Evolutionary conservation across 2,888 invertebrate species (phyloP).

Genomic region (Apodemia mormo): DNA sequence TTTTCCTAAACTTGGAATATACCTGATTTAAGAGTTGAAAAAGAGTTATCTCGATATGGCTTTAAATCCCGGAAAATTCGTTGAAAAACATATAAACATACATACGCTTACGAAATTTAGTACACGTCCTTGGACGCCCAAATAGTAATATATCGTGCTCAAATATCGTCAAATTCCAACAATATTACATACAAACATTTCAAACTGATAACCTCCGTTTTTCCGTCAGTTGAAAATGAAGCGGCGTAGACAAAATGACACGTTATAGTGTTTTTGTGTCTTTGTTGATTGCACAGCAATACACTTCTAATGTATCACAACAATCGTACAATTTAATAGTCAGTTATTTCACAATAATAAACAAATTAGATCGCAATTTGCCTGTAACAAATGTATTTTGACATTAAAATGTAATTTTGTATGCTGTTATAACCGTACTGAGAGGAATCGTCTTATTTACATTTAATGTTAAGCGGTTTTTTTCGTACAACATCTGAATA

Average conservation of each 20-base stretch:
- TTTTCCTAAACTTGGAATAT: no score
- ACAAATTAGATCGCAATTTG: slow-evolving; percentile 14
- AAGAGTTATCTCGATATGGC: no score
- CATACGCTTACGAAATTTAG: no score
- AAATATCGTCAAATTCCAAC: no score
- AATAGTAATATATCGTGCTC: no score
- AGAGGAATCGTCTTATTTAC: slow-evolving; percentile 54
- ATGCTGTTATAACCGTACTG: slow-evolving; percentile 31
- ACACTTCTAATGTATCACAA: background rate
- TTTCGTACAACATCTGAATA: slow-evolving; percentile 58
- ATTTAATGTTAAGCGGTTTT: slow-evolving; percentile 52
- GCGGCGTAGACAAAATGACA: background rate
- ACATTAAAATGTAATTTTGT: slow-evolving; percentile 32
- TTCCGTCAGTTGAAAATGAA: background rate
- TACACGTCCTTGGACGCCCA: no score
- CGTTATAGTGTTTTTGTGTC: background rate
- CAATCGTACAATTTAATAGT: slow-evolving; percentile 3
- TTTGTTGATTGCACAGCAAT: background rate
- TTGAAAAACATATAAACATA: no score
- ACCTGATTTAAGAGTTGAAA: no score
- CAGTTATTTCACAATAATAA: slow-evolving; percentile 14
- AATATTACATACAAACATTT: no score
- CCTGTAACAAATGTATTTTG: slow-evolving; percentile 25
- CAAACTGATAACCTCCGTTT: no score
- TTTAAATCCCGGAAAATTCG: no score